Evolutionary conservation across 2,888 invertebrate genomes (phyloP).

Genomic region (Phania funesta): DNA sequence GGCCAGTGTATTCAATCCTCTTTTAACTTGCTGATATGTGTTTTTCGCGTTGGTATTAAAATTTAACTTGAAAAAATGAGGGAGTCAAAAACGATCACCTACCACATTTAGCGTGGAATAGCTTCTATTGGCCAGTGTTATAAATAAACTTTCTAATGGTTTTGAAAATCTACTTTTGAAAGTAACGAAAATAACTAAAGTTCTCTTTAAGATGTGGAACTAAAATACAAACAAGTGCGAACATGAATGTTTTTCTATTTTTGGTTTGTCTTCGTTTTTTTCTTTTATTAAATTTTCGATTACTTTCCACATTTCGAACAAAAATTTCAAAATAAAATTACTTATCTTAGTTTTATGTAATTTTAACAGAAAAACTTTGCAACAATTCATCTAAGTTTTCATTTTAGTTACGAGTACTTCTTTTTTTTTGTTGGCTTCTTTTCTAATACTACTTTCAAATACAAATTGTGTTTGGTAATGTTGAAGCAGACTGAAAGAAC

Average conservation of each 20-base stretch:
- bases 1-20: too few relatives aligned
- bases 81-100: too few relatives aligned
- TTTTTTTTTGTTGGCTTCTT: not conserved
- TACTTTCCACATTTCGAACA: constrained; percentile 6
- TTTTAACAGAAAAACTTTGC: constrained; percentile 32
- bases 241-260: not conserved
- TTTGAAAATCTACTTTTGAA: not conserved
- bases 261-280: not conserved
- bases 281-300: not conserved
- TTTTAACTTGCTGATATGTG: too few relatives aligned
- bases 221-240: too few relatives aligned
- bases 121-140: not conserved
- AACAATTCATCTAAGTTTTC: constrained; percentile 22
- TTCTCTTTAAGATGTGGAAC: not conserved
- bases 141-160: not conserved
- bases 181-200: constrained; percentile 7
- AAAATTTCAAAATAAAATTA: constrained; percentile 12
- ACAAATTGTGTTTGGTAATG: constrained; percentile 23
- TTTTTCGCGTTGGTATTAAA: not conserved
- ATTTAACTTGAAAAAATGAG: too few relatives aligned
- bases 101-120: too few relatives aligned
- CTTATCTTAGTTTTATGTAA: constrained; percentile 21
- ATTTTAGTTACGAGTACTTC: not conserved
- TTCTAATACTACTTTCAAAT: not conserved
- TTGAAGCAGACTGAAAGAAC: too few relatives aligned